Conservation (phyloP, 1,140 invertebrate species). For the Belonocnema kinseyi region DNA sequence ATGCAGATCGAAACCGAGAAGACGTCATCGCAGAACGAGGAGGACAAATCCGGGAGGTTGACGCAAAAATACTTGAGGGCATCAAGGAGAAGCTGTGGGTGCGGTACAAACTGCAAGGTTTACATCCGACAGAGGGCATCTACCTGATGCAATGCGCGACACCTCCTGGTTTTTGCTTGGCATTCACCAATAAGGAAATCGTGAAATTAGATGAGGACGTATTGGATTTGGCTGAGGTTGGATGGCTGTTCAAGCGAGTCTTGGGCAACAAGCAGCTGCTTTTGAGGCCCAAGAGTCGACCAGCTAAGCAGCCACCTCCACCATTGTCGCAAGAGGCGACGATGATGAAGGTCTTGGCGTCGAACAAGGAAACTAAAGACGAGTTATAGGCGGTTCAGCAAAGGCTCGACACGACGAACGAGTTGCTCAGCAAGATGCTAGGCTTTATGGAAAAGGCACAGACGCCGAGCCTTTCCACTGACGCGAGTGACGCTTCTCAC, state of each 20-base stretch:
- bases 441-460: neutral
- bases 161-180: no score
- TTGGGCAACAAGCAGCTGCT: conserved; percentile 13
- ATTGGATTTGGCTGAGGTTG: neutral
- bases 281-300: neutral
- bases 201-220: no score
- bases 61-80: no score
- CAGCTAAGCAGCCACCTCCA: neutral
- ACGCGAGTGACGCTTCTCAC: neutral
- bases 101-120: no score
- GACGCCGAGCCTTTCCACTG: neutral
- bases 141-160: no score
- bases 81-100: no score
- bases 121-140: no score
- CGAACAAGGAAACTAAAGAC: conserved; percentile 10
- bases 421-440: neutral
- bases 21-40: no score
- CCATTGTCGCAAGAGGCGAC: neutral
- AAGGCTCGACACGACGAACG: conserved; percentile 9
- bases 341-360: neutral
- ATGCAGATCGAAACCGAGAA: no score
- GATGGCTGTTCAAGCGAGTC: neutral
- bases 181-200: no score
- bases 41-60: no score
- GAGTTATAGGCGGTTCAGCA: conserved; percentile 8